These are phyloP conservation scores for Prunella himalayana DNA, from an alignment of 2,113 vertebrate species.

Conservation along the genomic window DNA sequence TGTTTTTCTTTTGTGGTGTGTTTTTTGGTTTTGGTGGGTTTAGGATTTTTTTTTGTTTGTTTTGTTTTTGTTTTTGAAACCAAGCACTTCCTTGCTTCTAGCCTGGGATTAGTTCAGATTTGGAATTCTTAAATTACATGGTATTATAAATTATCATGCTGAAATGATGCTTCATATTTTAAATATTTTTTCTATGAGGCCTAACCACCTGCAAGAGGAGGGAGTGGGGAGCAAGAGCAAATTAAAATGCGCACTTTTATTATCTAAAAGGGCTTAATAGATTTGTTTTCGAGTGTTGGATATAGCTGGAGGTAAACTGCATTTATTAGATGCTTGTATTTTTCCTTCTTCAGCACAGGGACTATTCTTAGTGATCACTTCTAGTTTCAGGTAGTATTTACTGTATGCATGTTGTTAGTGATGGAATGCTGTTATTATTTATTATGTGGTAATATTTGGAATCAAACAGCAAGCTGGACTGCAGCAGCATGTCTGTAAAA, in stretches of 20 bases:
- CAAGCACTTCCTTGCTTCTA: neutral
- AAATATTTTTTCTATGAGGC: neutral
- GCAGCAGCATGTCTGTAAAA: neutral
- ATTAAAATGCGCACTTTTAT: neutral
- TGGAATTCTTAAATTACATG: neutral
- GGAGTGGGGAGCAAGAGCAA: neutral
- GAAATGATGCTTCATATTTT: neutral
- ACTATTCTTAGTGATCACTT: neutral
- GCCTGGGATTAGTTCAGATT: neutral
- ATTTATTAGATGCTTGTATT: neutral
- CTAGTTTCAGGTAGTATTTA: neutral
- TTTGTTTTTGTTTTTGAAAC: neutral
- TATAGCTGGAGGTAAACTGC: neutral
- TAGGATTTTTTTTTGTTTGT: neutral
- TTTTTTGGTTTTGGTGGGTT: neutral
- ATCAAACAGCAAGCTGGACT: neutral
- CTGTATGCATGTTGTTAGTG: neutral
- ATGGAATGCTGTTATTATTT: neutral
- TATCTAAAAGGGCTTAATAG: neutral
- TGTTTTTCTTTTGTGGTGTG: neutral
- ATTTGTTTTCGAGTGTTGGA: neutral
- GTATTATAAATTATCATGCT: neutral
- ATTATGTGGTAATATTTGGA: neutral
- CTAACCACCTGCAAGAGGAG: neutral
- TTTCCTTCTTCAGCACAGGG: neutral